A percentile compares a stretch with the other conserved stretches of the same genome.
These are phyloP conservation scores for Dendroctonus valens DNA, from an alignment of 1,140 invertebrate species.

Conservation along the genomic window DNA sequence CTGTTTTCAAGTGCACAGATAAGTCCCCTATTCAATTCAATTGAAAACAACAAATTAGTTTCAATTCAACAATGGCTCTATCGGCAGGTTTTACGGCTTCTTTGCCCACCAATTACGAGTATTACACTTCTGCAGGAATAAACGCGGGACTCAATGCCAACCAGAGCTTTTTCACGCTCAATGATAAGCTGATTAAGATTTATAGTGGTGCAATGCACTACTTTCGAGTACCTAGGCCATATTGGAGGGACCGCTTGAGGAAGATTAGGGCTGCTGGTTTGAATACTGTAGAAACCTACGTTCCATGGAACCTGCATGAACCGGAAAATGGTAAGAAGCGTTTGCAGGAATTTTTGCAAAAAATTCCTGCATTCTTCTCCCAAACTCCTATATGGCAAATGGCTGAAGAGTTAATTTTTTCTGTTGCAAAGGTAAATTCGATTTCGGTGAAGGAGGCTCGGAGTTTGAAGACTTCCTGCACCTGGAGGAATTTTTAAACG, in stretches of 20 bases:
- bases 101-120: constrained; percentile 42
- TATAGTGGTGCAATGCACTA: constrained; percentile 84
- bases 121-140: constrained; percentile 44
- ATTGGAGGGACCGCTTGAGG: constrained; percentile 32
- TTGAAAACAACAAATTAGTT: background rate
- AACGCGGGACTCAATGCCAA: constrained; percentile 34
- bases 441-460: constrained; percentile 72
- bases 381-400: background rate
- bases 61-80: constrained; percentile 6
- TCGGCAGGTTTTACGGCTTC: background rate
- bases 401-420: constrained; percentile 2
- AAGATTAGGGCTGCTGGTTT: constrained; percentile 61
- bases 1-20: no score
- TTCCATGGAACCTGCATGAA: constrained; percentile 94
- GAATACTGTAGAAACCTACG: constrained; percentile 82
- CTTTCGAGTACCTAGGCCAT: constrained; percentile 73
- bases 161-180: constrained; percentile 41
- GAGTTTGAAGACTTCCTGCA: constrained; percentile 64
- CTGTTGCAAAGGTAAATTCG: constrained; percentile 54
- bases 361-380: no score
- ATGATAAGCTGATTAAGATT: constrained; percentile 42
- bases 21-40: no score
- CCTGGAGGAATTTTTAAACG: constrained; percentile 66
- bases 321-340: constrained; percentile 48
- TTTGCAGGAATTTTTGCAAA: background rate